Conservation (phyloP, 2,797 vertebrate species). For the Florisuga fusca region DNA sequence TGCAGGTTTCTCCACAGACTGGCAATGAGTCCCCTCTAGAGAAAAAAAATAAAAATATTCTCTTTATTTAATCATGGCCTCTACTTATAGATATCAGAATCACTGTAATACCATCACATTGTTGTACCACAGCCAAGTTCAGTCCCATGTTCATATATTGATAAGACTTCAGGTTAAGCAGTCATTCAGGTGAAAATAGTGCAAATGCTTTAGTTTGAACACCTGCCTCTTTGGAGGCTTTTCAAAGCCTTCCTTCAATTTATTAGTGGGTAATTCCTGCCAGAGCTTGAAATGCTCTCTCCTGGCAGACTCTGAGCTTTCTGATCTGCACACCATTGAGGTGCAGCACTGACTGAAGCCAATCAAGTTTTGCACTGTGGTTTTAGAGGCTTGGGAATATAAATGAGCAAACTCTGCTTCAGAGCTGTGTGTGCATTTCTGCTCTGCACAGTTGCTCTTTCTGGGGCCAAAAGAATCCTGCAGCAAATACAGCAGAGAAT, state of each 20-base stretch:
- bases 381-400: background rate
- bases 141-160: rapidly evolving
- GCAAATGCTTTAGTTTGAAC: slow-evolving; percentile 11
- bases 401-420: background rate
- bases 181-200: background rate
- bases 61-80: background rate
- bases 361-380: background rate
- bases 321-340: background rate
- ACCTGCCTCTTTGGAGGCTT: slow-evolving; percentile 47
- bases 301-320: background rate
- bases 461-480: background rate
- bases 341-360: background rate
- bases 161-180: background rate
- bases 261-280: slow-evolving; percentile 12
- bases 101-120: rapidly evolving
- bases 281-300: slow-evolving; percentile 29
- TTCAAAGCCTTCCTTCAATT: slow-evolving; percentile 52
- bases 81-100: background rate
- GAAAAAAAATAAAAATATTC: background rate
- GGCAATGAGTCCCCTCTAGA: background rate
- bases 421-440: background rate
- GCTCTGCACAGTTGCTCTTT: background rate
- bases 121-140: background rate
- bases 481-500: background rate
- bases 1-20: background rate